phyloP scores from a whole-genome alignment of 2,888 invertebrate genomes.

The Merodon equestris region DNA sequence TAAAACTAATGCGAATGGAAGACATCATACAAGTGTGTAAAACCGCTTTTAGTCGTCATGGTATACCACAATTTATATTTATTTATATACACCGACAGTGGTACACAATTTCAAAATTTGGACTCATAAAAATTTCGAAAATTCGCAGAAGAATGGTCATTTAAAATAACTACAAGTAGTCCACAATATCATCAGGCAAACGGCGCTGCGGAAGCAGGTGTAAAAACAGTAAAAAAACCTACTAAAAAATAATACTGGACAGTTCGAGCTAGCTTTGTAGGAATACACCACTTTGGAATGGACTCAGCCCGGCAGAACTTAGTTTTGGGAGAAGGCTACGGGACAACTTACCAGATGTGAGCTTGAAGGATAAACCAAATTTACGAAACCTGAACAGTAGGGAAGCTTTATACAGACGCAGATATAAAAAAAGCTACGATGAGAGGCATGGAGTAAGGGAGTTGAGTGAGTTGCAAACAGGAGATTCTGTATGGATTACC shows the following conservation, averaged over 20 bases:
- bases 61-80: conserved; percentile 11
- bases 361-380: neutral
- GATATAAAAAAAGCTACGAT: no score
- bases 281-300: neutral
- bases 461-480: no score
- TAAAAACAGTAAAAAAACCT: conserved; percentile 10
- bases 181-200: neutral
- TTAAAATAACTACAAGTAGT: neutral
- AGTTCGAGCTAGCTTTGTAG: neutral
- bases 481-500: no score
- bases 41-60: conserved; percentile 2
- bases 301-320: neutral
- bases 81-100: conserved; percentile 13
- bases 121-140: neutral
- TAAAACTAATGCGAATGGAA: neutral
- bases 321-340: neutral
- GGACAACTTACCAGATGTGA: neutral
- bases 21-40: conserved; percentile 1
- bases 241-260: neutral
- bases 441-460: no score
- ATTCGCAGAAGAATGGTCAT: neutral
- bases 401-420: neutral
- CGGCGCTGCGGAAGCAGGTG: conserved; percentile 4
- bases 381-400: neutral
- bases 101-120: conserved; percentile 14